A percentile compares a stretch with the other conserved stretches of the same genome.
phyloP scores from a whole-genome alignment of 1,140 invertebrate species.

The Drosophila novamexicana region DNA sequence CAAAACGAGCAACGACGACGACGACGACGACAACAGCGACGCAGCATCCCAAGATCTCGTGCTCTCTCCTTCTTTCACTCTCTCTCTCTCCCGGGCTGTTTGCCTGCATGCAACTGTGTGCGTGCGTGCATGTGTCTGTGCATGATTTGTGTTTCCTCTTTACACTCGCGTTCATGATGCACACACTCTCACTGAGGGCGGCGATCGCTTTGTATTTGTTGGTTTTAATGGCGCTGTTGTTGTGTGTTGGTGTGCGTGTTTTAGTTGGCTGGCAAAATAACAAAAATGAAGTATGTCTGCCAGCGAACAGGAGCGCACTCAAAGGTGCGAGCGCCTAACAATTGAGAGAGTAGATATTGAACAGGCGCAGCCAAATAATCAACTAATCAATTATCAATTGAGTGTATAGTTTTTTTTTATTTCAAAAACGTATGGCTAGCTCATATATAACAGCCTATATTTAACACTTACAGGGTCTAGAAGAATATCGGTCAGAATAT shows the following conservation, averaged over 20 bases:
- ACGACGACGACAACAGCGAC: conserved; percentile 33
- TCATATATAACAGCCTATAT: no score
- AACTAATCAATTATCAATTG: no score
- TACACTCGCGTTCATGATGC: conserved; percentile 26
- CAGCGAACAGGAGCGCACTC: conserved; percentile 47
- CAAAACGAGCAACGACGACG: conserved; percentile 22
- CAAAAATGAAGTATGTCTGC: conserved; percentile 77
- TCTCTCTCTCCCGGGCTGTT: conserved; percentile 8
- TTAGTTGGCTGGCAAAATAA: conserved; percentile 60
- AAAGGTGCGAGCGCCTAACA: background rate
- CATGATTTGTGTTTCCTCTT: conserved; percentile 39
- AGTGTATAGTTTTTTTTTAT: no score
- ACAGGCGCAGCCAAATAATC: no score
- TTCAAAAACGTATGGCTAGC: no score
- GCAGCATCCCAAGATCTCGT: conserved; percentile 66
- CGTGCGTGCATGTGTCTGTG: conserved; percentile 9
- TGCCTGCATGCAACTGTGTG: conserved; percentile 10
- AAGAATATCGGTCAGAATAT: no score
- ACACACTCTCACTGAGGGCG: conserved; percentile 52
- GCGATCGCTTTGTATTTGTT: conserved; percentile 73
- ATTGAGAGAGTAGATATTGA: background rate
- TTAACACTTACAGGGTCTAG: no score
- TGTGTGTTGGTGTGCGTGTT: conserved; percentile 43
- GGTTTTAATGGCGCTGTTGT: conserved; percentile 74
- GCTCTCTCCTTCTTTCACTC: conserved; percentile 36